Base-by-base conservation (phyloP, 2,113 vertebrate species). In the Apeltes quadracus region DNA sequence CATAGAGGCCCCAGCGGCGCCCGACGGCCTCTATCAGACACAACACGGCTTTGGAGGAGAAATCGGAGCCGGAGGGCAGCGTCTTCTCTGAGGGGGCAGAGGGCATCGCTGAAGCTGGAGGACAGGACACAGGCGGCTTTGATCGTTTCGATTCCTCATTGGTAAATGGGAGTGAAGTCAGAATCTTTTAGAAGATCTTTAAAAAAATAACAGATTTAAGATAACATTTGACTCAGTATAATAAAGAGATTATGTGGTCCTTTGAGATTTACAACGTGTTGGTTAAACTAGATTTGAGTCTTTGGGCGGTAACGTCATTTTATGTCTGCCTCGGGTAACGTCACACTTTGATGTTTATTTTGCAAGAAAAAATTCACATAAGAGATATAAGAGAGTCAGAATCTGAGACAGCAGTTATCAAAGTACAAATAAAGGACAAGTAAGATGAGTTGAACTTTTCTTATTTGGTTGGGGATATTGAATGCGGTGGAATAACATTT, bases 21-120 rank as follows among this genome's bases (percentile, higher is more conserved):
- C 91, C 90, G 20, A 94, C 90, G 0, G 92, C 92, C 72, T 93
- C 90, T 5, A 94, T 94, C 65, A 94, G 89, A 76, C 89, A 92
- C 78, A 92, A 27, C 0, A 94, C 92, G 0, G 90, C 90, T 66
- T 91, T 91, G 71, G 90, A 92, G 65, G 90, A 91, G 76, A 94
- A 94, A 61, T 94, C 93, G 1, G 90, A 92, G 73, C 83, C 75
- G 0, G 80, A 72, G 23, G 84, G 54, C 7, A 87, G 74, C 3
- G 27, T 68, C 84, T 88, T 91, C 23, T 91, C 91, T 12, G 87
- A 75, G 2, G 75, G 41, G 63, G 81, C 76, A 4, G 86, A 56
- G 1, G 79, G 54, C 81, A 88, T 80, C 25, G 50, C 78, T 41
- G 84, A 81, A 44, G 81, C 88, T 88, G 77, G 39, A 20, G 43